A percentile compares a stretch with the other conserved stretches of the same genome.
Evolutionary conservation across 2,888 invertebrate species (phyloP).

Genomic region (Pecten maximus): DNA sequence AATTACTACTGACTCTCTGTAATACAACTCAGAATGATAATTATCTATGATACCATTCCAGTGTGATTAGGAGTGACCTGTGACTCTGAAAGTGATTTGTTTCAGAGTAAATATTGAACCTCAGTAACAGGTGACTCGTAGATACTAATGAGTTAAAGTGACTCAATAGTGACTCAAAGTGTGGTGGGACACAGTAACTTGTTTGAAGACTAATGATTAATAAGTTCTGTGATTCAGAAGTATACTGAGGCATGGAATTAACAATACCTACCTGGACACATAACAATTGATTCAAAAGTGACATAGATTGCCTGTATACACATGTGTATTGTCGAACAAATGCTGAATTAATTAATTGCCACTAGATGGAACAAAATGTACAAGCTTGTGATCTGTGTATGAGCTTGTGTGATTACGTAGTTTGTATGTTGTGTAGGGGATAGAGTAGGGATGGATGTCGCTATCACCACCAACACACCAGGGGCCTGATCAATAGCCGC

Average conservation of each 20-base stretch:
- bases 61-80: neutral
- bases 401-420: neutral
- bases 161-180: too few relatives aligned
- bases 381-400: neutral
- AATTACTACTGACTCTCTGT: too few relatives aligned
- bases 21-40: too few relatives aligned
- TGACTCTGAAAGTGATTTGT: too few relatives aligned
- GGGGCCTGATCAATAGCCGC: neutral
- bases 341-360: slow-evolving; percentile 16
- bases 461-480: neutral
- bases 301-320: neutral
- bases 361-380: slow-evolving; percentile 20
- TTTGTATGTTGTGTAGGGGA: neutral
- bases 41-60: too few relatives aligned
- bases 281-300: neutral
- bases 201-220: too few relatives aligned
- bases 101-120: too few relatives aligned
- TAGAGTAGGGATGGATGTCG: neutral
- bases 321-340: slow-evolving; percentile 27
- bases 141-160: too few relatives aligned
- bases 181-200: neutral
- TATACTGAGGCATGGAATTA: neutral
- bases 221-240: neutral
- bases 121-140: too few relatives aligned
- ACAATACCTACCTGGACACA: neutral